Conservation (phyloP, 2,113 vertebrate species). For the Ariopsis seemanni region DNA sequence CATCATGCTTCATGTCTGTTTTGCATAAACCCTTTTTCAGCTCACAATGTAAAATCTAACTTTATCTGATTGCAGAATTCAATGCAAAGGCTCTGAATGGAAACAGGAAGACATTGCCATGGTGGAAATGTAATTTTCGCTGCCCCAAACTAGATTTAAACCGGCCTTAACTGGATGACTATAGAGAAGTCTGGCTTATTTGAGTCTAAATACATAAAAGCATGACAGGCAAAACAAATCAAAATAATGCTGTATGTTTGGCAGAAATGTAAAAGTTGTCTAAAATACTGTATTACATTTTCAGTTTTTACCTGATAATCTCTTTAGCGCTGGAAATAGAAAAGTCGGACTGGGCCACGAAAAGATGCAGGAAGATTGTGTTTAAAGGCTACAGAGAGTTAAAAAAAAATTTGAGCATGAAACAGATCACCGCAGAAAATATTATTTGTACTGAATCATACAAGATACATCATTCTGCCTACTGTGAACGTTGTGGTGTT, state of each 20-base stretch:
- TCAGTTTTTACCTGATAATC: constrained; percentile 77
- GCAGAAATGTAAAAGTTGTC: neutral
- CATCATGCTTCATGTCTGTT: constrained; percentile 16
- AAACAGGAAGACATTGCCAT: constrained; percentile 48
- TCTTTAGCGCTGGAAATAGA: constrained; percentile 70
- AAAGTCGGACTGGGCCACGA: constrained; percentile 78
- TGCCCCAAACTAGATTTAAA: constrained; percentile 46
- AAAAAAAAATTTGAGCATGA: constrained; percentile 12
- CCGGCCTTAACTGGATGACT: constrained; percentile 49
- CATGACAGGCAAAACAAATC: constrained; percentile 16
- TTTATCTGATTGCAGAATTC: constrained; percentile 46
- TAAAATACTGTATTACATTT: neutral
- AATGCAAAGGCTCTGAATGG: constrained; percentile 45
- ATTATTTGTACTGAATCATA: neutral
- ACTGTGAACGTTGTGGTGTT: constrained; percentile 76
- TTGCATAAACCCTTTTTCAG: constrained; percentile 14
- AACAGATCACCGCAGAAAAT: neutral
- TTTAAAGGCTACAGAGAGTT: constrained; percentile 80
- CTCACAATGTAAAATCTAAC: constrained; percentile 45
- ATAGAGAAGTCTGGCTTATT: constrained; percentile 47
- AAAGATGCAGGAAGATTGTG: constrained; percentile 88
- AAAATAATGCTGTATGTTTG: neutral
- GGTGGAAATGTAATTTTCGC: constrained; percentile 45
- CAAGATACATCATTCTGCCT: constrained; percentile 47
- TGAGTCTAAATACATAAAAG: constrained; percentile 19